These are phyloP conservation scores for Actenoides hombroni DNA, from an alignment of 2,113 vertebrate genomes.

Conservation along the genomic window DNA sequence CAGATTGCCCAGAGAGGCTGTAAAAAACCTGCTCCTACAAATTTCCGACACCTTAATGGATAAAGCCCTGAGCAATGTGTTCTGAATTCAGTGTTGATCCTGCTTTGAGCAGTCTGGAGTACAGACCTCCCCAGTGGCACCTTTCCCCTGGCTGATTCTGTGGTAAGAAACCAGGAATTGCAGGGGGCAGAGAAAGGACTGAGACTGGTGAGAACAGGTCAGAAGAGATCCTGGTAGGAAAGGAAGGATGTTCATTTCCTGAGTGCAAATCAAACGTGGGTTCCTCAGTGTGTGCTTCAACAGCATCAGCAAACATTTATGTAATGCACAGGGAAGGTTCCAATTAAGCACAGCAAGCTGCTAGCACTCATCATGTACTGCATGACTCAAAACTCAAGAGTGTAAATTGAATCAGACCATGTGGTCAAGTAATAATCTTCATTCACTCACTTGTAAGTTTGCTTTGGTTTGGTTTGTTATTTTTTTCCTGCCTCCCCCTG, in stretches of 20 bases:
- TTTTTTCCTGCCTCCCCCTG: neutral
- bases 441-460: neutral
- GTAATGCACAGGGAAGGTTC: neutral
- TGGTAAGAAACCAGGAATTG: neutral
- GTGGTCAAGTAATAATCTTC: neutral
- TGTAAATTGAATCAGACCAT: conserved; percentile 19
- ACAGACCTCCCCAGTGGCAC: neutral
- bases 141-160: neutral
- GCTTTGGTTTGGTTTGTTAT: neutral
- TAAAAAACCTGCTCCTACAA: neutral
- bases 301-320: neutral
- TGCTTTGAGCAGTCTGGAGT: neutral
- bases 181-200: neutral
- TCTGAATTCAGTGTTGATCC: neutral
- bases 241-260: neutral
- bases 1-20: neutral
- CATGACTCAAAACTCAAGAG: neutral
- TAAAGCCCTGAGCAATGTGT: neutral
- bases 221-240: neutral
- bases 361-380: neutral
- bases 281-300: neutral
- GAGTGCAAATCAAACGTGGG: neutral
- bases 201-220: neutral
- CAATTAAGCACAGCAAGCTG: conserved; percentile 13
- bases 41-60: neutral